Conservation (phyloP, 2,113 vertebrate species). For the Apteryx mantelli region DNA sequence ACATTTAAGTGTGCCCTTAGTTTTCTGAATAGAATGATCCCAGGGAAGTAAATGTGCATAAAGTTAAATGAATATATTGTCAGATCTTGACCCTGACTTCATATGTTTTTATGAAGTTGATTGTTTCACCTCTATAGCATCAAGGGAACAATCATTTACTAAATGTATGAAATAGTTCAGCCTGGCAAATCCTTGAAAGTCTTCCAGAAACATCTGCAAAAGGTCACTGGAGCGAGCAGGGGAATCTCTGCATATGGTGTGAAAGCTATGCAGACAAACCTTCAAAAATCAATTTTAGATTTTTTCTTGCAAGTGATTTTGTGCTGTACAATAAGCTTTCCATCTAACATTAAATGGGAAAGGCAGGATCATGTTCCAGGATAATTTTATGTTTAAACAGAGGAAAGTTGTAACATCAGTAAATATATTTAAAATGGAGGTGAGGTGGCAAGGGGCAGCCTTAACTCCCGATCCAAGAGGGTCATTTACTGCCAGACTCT, state of each 20-base stretch:
- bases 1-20: background rate
- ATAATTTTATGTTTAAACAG: background rate
- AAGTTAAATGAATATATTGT: background rate
- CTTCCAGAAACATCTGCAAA: background rate
- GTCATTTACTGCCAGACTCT: too few relatives aligned
- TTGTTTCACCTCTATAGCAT: background rate
- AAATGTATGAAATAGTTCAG: background rate
- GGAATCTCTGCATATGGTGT: too few relatives aligned
- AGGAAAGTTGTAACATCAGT: background rate
- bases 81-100: background rate
- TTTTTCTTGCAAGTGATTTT: background rate
- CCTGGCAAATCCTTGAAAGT: background rate
- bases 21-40: background rate
- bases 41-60: background rate
- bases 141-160: background rate
- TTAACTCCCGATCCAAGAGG: too few relatives aligned
- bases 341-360: background rate
- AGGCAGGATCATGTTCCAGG: background rate
- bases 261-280: background rate
- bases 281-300: background rate
- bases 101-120: background rate
- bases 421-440: background rate
- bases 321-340: background rate
- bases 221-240: too few relatives aligned
- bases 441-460: background rate